Conservation (phyloP, 2,113 vertebrate genomes). For the Poicephalus meyeri region DNA sequence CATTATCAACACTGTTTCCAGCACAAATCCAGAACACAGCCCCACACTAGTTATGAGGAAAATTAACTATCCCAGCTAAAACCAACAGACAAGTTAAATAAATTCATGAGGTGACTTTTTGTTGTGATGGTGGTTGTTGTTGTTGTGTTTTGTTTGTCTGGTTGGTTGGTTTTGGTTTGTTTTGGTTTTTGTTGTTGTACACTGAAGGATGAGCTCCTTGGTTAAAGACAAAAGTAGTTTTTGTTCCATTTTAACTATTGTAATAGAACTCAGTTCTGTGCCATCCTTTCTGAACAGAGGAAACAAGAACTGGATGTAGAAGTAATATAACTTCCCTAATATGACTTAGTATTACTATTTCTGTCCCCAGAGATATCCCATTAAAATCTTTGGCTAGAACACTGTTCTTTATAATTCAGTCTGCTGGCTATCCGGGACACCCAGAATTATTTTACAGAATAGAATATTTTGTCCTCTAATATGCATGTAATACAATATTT, state of each 20-base stretch:
- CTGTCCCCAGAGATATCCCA: neutral
- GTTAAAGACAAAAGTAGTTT: neutral
- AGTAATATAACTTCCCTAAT: neutral
- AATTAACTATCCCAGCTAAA: neutral
- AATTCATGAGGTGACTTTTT: neutral
- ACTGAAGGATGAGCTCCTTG: neutral
- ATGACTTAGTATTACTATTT: neutral
- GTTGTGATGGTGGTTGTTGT: neutral
- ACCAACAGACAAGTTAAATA: neutral
- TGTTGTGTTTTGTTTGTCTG: neutral
- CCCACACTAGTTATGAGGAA: neutral
- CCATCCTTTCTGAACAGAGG: neutral
- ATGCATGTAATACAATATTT: slow-evolving; percentile 26
- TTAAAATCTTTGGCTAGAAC: slow-evolving; percentile 9
- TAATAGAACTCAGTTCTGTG: neutral
- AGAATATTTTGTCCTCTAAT: slow-evolving; percentile 32
- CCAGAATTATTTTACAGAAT: neutral
- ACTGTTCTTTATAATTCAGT: neutral
- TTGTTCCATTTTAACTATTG: neutral
- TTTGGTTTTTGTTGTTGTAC: neutral
- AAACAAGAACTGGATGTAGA: neutral
- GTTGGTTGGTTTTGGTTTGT: neutral
- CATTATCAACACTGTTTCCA: neutral
- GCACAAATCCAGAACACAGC: neutral
- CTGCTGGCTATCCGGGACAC: neutral